Conservation (phyloP, 2,113 vertebrate genomes). For the Perca fluviatilis region DNA sequence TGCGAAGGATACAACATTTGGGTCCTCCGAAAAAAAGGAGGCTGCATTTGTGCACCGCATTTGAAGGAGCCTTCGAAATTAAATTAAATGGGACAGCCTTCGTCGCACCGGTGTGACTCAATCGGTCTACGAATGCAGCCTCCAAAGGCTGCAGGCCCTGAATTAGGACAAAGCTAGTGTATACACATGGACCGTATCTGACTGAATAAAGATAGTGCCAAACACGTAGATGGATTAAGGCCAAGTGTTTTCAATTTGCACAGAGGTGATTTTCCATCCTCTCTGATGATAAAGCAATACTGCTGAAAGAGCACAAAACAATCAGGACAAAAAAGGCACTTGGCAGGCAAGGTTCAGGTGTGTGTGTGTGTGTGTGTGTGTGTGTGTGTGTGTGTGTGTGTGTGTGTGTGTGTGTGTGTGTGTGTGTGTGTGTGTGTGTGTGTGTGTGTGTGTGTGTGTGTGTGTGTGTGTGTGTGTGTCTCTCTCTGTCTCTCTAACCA, state of each 20-base stretch:
- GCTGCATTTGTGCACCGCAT: too few species aligned
- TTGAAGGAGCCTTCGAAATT: too few species aligned
- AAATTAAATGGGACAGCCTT: too few species aligned
- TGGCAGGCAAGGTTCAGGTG: slow-evolving; percentile 15
- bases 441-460: slow-evolving; percentile 20
- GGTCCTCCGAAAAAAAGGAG: too few species aligned
- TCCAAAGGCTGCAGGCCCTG: too few species aligned
- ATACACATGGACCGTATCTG: neutral
- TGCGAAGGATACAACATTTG: too few species aligned
- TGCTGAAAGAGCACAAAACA: slow-evolving; percentile 65
- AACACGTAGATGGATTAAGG: slow-evolving; percentile 37
- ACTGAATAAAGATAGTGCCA: slow-evolving; percentile 27
- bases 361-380: slow-evolving; percentile 19
- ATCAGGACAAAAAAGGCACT: slow-evolving; percentile 42
- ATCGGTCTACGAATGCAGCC: too few species aligned
- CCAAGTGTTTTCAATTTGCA: slow-evolving; percentile 62
- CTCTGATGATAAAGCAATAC: slow-evolving; percentile 49
- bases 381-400: slow-evolving; percentile 14
- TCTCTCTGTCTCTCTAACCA: too few species aligned
- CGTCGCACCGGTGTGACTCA: too few species aligned
- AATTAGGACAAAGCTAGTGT: too few species aligned
- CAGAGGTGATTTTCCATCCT: slow-evolving; percentile 61
- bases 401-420: slow-evolving; percentile 4
- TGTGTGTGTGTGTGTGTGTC: slow-evolving; percentile 8
- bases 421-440: slow-evolving; percentile 9